Evolutionary conservation across 1,140 invertebrate genomes (phyloP), one percentile per base, ranked within the genome.

Genomic region (Heliconius melpomene): DNA sequence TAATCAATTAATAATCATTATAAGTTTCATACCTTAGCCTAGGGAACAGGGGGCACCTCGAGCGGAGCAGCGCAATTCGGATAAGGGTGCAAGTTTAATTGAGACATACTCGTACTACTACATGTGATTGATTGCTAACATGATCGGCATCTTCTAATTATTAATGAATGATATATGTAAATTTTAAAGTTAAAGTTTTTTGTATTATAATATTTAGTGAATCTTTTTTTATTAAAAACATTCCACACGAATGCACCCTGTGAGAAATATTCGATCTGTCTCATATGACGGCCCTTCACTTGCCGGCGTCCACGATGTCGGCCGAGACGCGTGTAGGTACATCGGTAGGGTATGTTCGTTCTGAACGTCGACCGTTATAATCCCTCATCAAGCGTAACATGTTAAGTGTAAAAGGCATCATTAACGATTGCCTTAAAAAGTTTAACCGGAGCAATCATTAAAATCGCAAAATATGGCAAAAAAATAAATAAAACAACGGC

Each of bases 381-480:
- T 92, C 90, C 90, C 90, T 91, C 92, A 90, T 92, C 90, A 86
- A 87, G 87, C 84, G 87, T 90, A 89, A 87, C 90, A 89, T 88
- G 88, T 90, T 83, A 83, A 90, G 88, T 92, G 88, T 89, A 93
- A 91, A 91, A 92, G 87, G 90, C 89, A 91, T 93, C 91, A 93
- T 94, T 94, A 93, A 92, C 87, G 90, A 91, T 89, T 86, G 83
- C 93, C 91, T 90, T 93, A 93, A 94, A 93, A 93, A 93, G 91
- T 88, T 88, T 87, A 94, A 91, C 88, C 86, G 86, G 91, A 92
- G 88, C 93, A 90, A 92, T 93, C 91, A 91, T 93, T 93, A 91
- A 91, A 92, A 87, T 90, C 88, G 89, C 84, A 88, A 93, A 93
- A 94, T 91, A 91, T 90, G 90, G 85, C 84, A 88, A 93, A 90